Conservation (phyloP, 2,113 vertebrate species). For the Plecturocebus donacophilus region DNA sequence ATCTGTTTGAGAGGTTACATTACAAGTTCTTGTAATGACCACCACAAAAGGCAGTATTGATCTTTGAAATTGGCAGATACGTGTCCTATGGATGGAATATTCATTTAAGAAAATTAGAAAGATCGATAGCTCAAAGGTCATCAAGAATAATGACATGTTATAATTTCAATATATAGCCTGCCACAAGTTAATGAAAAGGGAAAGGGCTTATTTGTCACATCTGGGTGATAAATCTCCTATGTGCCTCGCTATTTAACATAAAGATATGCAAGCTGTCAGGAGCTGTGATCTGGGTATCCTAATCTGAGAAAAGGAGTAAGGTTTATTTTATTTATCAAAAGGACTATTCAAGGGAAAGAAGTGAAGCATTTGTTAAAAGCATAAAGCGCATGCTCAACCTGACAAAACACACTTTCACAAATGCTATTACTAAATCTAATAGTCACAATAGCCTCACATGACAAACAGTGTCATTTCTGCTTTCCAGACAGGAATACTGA, state of each 20-base stretch:
- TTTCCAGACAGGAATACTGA: background rate
- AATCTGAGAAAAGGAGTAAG: constrained; percentile 33
- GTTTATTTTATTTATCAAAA: constrained; percentile 34
- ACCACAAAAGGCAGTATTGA: constrained; percentile 51
- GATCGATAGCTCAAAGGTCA: constrained; percentile 71
- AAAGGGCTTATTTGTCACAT: constrained; percentile 59
- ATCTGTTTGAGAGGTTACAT: background rate
- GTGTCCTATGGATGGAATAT: constrained; percentile 58
- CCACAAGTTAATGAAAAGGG: constrained; percentile 67
- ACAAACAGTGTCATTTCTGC: background rate
- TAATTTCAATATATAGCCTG: constrained; percentile 61
- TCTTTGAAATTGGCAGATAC: constrained; percentile 55
- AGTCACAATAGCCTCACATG: background rate
- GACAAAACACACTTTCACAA: background rate
- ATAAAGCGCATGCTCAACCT: background rate
- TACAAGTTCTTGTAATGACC: constrained; percentile 52
- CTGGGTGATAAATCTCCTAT: constrained; percentile 21
- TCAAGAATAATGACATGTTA: constrained; percentile 47
- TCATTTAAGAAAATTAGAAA: constrained; percentile 69
- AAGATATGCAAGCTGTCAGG: constrained; percentile 19
- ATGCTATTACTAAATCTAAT: background rate
- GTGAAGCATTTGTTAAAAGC: background rate
- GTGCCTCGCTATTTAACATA: constrained; percentile 26
- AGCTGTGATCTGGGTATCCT: background rate
- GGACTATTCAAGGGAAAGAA: background rate